Evolutionary conservation across 2,113 vertebrate species (phyloP).

Genomic region (Cavia aperea): DNA sequence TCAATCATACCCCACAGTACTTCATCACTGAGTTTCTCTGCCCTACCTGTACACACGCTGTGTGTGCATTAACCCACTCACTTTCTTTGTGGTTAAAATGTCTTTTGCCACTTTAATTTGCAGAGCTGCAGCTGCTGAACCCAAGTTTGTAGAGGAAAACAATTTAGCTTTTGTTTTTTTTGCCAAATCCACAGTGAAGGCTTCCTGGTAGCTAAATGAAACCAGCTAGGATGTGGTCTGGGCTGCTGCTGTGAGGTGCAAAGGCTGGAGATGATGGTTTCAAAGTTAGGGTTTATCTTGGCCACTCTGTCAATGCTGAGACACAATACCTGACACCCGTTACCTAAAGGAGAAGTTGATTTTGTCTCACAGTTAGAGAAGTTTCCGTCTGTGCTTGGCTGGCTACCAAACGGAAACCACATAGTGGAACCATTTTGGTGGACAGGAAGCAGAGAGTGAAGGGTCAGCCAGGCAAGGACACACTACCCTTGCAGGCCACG

Average conservation of each 20-base stretch:
- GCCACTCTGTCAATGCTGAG: background rate
- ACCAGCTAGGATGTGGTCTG: background rate
- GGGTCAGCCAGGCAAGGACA: background rate
- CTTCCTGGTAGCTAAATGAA: background rate
- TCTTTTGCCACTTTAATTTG: background rate
- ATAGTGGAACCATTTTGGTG: background rate
- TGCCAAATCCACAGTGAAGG: background rate
- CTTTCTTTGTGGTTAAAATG: background rate
- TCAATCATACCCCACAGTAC: background rate
- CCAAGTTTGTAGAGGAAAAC: background rate
- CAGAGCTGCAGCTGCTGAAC: background rate
- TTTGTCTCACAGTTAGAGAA: too few relatives aligned
- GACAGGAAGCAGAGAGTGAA: background rate
- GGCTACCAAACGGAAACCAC: background rate
- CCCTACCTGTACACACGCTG: background rate
- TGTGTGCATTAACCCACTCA: background rate
- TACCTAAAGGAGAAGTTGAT: background rate
- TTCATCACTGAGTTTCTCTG: background rate
- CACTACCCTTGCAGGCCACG: background rate
- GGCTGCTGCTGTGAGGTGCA: background rate
- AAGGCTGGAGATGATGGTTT: background rate
- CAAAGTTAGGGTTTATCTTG: rapidly evolving
- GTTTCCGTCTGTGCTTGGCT: background rate
- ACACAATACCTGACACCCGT: background rate
- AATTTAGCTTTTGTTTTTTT: background rate